A percentile compares a stretch with the other conserved stretches of the same genome.
These are phyloP conservation scores for Peribatodes rhomboidaria DNA, from an alignment of 2,888 invertebrate species.

Conservation along the genomic window DNA sequence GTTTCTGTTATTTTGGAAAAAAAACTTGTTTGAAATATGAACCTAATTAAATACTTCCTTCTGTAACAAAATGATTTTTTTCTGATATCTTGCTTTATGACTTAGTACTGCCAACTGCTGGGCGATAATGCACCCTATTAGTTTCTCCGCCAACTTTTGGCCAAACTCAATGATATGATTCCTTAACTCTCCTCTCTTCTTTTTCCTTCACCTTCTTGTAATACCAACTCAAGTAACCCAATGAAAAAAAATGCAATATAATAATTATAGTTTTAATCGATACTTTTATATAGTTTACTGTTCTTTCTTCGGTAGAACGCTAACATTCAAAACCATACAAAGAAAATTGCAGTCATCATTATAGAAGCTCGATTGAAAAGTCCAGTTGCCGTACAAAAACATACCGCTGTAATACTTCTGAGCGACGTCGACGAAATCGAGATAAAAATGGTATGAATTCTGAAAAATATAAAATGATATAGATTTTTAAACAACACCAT, in stretches of 20 bases:
- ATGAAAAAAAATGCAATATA: background rate
- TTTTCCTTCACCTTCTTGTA: no score
- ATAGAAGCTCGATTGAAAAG: constrained; percentile 36
- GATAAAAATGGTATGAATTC: constrained; percentile 24
- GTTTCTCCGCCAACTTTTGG: no score
- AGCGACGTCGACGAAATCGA: constrained; percentile 30
- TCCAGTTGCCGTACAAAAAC: constrained; percentile 43
- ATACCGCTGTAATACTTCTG: constrained; percentile 39
- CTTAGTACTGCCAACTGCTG: no score
- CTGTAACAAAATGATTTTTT: no score
- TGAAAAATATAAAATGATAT: constrained; percentile 17
- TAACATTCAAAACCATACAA: constrained; percentile 2
- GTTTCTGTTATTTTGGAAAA: no score
- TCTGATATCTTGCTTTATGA: no score
- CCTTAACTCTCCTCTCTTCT: no score
- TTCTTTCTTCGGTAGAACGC: constrained; percentile 21
- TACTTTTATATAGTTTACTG: constrained; percentile 7
- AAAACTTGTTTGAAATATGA: no score
- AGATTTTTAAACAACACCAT: background rate
- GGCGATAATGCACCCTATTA: no score
- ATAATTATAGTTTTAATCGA: background rate
- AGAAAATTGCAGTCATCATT: constrained; percentile 43
- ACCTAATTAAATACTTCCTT: no score
- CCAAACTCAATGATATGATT: no score
- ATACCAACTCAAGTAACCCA: no score